A percentile compares a stretch with the other conserved stretches of the same genome.
These are phyloP conservation scores for Muscicapa comitata DNA, from an alignment of 2,797 vertebrate genomes.

Conservation along the genomic window DNA sequence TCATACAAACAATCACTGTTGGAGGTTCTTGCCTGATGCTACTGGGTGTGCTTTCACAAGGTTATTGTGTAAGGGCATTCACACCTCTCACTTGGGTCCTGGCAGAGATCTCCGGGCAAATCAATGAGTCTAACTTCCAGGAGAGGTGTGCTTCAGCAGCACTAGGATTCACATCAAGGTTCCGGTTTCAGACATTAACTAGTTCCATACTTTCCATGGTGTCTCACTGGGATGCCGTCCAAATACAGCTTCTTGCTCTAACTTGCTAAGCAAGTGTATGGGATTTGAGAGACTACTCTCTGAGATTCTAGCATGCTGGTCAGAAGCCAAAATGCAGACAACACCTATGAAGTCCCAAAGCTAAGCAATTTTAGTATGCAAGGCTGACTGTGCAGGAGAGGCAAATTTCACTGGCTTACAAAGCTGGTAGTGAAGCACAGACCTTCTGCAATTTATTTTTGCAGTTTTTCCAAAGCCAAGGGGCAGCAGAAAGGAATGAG, in stretches of 20 bases:
- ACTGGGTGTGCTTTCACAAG: neutral
- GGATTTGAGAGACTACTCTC: neutral
- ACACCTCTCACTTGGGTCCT: neutral
- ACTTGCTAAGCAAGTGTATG: constrained; percentile 9
- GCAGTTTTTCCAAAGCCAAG: neutral
- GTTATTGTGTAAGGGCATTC: fast-evolving
- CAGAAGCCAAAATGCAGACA: constrained; percentile 19
- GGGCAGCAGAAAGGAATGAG: neutral
- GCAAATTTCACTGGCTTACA: neutral
- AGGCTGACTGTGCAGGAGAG: neutral
- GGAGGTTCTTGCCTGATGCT: neutral
- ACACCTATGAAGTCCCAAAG: neutral
- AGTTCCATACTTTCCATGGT: neutral
- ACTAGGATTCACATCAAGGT: neutral
- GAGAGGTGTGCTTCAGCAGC: neutral
- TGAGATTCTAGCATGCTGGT: neutral
- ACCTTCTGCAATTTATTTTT: neutral
- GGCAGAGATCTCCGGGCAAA: neutral
- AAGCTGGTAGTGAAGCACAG: neutral
- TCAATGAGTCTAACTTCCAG: neutral
- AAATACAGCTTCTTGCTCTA: neutral
- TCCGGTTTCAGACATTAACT: neutral
- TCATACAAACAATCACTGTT: fast-evolving
- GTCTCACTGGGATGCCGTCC: constrained; percentile 11
- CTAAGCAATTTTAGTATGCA: neutral